Evolutionary conservation across 2,888 invertebrate species (phyloP), one percentile per base, ranked within the genome.

Genomic region (Erynnis tages): DNA sequence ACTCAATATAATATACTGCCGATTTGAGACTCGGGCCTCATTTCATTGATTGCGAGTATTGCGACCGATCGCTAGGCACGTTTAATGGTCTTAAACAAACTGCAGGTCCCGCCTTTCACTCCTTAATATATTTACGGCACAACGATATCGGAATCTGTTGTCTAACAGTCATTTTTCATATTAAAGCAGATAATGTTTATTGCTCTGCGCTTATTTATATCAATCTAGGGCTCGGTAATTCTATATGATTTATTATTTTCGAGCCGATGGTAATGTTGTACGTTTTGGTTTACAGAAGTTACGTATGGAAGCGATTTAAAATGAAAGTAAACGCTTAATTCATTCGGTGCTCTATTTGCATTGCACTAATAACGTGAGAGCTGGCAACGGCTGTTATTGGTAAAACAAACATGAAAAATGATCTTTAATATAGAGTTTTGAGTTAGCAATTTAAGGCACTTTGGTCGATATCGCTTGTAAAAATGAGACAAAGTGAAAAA

Each of bases 11-110:
- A 74, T 70, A 66, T 59, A 62, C 56, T 34, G 57, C 58, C 67
- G 72, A 77, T 76, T 80, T 76, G 77, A 69, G 65, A 64, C 61
- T 54, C 57, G 61, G 62, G 63, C 55, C 71, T 64, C 60, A 69
- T 70, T 76, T 76, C 71, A 72, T 70, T 68, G 71, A 50, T 50
- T 50, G 50, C 50, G 44, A 50, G 43, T 50, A 50, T 50, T 50
- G 50, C 50, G 44, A 50, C 50, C 44, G 50, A 50, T 50, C 43
- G 50, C 16, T 44, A 37, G 43, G 10, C 37, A 43, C 50, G 44
- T 44, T 52, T 52, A 44, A 44, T 52, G 50, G 35, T 29, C 50
- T 27, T 43, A 44, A 52, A 52, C 52, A 52, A 52, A 71, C 69
- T 67, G 71, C 53, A 50, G 54, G 54, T 49, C 47, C 50, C 50